These are phyloP conservation scores for Aythya baeri DNA, from an alignment of 2,113 vertebrate species.

Conservation along the genomic window DNA sequence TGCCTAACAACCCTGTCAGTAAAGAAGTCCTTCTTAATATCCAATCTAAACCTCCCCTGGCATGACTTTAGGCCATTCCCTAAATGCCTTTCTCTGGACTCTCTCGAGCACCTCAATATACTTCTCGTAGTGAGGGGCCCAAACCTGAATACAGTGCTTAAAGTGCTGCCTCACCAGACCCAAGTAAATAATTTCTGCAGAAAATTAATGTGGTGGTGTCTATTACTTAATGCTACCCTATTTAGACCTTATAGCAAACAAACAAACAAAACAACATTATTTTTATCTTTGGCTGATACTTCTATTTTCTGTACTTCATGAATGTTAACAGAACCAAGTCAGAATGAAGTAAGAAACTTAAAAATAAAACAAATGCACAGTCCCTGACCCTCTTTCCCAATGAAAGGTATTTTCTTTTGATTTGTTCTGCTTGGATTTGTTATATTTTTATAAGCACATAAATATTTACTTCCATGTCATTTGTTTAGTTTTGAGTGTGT, in stretches of 20 bases:
- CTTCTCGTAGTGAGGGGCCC: no score
- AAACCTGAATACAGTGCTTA: no score
- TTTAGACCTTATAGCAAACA: neutral
- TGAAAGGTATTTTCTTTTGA: neutral
- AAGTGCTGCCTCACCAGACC: no score
- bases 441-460: neutral
- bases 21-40: no score
- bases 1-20: no score
- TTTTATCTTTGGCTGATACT: neutral
- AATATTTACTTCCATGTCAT: neutral
- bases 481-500: neutral
- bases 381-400: neutral
- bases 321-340: neutral
- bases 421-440: neutral
- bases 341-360: neutral
- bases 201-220: neutral
- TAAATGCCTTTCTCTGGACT: no score
- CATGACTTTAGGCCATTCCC: no score
- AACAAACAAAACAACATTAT: neutral
- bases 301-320: neutral
- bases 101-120: no score
- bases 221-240: neutral
- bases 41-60: no score
- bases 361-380: neutral
- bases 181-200: neutral